These are phyloP conservation scores for Thamnaconus septentrionalis DNA, from an alignment of 2,113 vertebrate genomes.

Conservation along the genomic window DNA sequence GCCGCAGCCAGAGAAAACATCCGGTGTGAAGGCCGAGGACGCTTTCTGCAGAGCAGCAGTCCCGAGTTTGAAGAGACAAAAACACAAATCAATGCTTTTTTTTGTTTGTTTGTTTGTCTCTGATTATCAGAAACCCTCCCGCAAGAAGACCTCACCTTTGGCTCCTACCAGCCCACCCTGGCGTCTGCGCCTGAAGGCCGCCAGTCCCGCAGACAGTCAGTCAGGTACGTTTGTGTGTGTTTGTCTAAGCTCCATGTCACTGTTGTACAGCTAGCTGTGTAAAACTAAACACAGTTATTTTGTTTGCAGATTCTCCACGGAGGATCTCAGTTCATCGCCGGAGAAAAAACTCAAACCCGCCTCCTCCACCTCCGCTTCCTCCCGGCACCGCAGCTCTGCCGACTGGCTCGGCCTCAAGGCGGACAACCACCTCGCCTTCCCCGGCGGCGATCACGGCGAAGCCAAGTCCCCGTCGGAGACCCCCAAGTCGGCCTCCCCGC, in stretches of 20 bases:
- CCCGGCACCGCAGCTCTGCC: constrained; percentile 56
- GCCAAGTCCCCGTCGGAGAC: constrained; percentile 12
- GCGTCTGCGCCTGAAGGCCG: constrained; percentile 70
- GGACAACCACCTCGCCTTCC: constrained; percentile 39
- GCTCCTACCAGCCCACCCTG: constrained; percentile 84
- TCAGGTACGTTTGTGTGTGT: constrained; percentile 74
- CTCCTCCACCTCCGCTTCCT: constrained; percentile 46
- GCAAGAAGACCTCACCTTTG: constrained; percentile 81
- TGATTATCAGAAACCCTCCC: constrained; percentile 24
- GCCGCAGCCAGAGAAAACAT: constrained; percentile 50
- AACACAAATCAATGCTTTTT: not conserved
- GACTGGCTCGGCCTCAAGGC: constrained; percentile 86
- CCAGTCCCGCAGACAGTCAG: constrained; percentile 77
- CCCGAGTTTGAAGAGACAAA: not conserved
- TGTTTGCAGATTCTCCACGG: constrained; percentile 78
- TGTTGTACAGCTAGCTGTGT: not conserved
- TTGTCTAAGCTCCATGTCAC: not conserved
- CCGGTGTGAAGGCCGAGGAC: constrained; percentile 52
- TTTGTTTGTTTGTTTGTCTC: not conserved
- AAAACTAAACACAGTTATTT: not conserved
- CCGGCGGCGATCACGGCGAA: constrained; percentile 26
- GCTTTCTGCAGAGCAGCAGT: too few relatives aligned
- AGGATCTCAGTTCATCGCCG: constrained; percentile 66
- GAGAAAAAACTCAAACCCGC: constrained; percentile 70
- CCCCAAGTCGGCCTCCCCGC: constrained; percentile 30